phyloP scores from a whole-genome alignment of 2,797 vertebrate genomes.

The Knipowitschia caucasica region DNA sequence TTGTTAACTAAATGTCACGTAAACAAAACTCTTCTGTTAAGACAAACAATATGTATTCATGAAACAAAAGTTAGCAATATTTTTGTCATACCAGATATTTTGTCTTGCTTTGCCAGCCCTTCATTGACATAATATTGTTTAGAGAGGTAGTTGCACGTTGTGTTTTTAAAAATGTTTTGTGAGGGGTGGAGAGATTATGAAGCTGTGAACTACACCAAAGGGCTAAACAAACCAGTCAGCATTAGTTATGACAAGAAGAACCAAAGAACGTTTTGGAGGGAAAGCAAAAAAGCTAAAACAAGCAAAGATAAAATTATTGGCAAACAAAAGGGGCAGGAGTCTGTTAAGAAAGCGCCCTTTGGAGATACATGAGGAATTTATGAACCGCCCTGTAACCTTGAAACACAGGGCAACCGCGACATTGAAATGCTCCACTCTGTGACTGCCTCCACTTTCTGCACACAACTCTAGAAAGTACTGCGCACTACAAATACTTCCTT shows the following conservation, averaged over 20 bases:
- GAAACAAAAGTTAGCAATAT: too few relatives aligned
- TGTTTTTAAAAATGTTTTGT: slow-evolving; percentile 16
- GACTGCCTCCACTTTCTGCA: slow-evolving; percentile 22
- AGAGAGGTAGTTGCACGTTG: slow-evolving; percentile 34
- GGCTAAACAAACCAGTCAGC: slow-evolving; percentile 1
- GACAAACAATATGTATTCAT: too few relatives aligned
- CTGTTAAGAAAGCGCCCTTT: slow-evolving; percentile 21
- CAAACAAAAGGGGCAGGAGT: slow-evolving; percentile 12
- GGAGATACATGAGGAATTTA: slow-evolving; percentile 36
- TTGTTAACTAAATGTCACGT: too few relatives aligned
- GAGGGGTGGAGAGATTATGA: background rate
- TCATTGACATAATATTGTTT: slow-evolving; percentile 11
- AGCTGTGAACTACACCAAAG: background rate
- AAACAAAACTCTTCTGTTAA: too few relatives aligned
- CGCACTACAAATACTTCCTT: slow-evolving; percentile 64
- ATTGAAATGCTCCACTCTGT: slow-evolving; percentile 34
- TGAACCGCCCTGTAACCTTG: slow-evolving; percentile 41
- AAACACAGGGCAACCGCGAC: slow-evolving; percentile 45
- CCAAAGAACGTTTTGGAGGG: background rate
- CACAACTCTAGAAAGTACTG: slow-evolving; percentile 29
- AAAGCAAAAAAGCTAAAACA: slow-evolving; percentile 3
- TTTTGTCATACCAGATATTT: too few relatives aligned
- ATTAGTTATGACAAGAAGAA: slow-evolving; percentile 2
- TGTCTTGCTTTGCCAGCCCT: too few relatives aligned
- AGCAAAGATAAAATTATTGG: slow-evolving; percentile 19